Evolutionary conservation across 2,113 vertebrate species (phyloP), one percentile per base, ranked within the genome.

Genomic region (Myrmecophaga tridactyla): DNA sequence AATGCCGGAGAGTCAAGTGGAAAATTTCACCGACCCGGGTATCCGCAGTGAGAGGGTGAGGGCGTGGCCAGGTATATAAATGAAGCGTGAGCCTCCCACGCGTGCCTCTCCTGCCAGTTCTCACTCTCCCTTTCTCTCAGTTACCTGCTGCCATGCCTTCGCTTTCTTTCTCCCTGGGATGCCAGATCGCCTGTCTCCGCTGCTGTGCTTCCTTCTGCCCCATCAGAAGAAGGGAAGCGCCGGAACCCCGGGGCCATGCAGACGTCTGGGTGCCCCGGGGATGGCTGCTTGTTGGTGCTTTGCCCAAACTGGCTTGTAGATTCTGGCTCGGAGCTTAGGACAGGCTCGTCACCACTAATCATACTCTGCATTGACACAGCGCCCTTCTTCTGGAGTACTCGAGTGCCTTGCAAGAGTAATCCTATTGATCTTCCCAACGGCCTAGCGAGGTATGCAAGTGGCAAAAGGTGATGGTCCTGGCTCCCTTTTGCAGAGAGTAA

Each of bases 21-120:
- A 96, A 96, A 97, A 86, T 96, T 92, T 95, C 97, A 95, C 88
- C 94, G 94, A 82, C 87, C 46, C 20, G 31, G 69, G 91, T 34
- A 77, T 43, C 87, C 43, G 87, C 65, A 27, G 0, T 62, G 25
- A 9, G 48, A 51, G 21, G 5, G 23, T 6, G 7, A 70, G 86
- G 51, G 69, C 67, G 77, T 62, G 6, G 15, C 15, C 46, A 11
- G 77, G 69, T 29, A 4, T 65, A 70, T n/a, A 41, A 34, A 51
- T 46, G 25, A 58, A 21, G 18, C 53, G 27, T 13, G n/a, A 25
- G 0, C 23, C 3, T 31, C 43, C 48, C 4, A 39, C 58, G 43
- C 29, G 12, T 2, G 60, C 89, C 76, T 75, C 48, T 27, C 62
- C 14, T 34, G 27, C 21, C 69, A 12, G 67, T 46, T 4, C 51